phyloP scores from a whole-genome alignment of 2,113 vertebrate species.

The Panthera uncia region DNA sequence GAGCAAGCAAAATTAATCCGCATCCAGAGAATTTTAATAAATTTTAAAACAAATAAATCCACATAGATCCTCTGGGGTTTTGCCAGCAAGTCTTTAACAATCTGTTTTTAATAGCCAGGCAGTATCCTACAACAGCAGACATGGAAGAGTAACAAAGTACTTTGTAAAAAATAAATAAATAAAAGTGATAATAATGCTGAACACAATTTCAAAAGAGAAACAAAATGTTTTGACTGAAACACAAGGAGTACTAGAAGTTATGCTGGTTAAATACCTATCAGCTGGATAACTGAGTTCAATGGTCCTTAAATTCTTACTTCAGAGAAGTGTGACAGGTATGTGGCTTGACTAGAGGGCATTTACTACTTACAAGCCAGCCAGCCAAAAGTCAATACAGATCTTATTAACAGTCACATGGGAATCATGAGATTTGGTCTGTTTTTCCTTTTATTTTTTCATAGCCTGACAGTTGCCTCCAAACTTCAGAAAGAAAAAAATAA shows the following conservation, averaged over 20 bases:
- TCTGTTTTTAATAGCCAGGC: slow-evolving; percentile 79
- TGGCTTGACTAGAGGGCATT: background rate
- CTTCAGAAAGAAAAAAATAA: slow-evolving; percentile 60
- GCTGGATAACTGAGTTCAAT: background rate
- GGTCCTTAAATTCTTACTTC: background rate
- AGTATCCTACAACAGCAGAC: background rate
- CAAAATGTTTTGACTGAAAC: slow-evolving; percentile 62
- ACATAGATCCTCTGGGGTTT: slow-evolving; percentile 65
- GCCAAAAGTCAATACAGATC: background rate
- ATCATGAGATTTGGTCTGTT: background rate
- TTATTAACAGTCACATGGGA: background rate
- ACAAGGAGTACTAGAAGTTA: background rate
- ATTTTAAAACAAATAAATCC: slow-evolving; percentile 80
- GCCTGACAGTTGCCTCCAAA: slow-evolving; percentile 36
- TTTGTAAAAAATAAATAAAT: slow-evolving; percentile 52
- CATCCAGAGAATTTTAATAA: slow-evolving; percentile 79
- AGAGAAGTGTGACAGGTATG: background rate
- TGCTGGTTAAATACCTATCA: background rate
- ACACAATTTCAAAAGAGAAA: slow-evolving; percentile 69
- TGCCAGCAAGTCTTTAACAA: slow-evolving; percentile 61
- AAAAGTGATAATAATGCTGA: slow-evolving; percentile 15
- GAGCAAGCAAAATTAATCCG: slow-evolving; percentile 74
- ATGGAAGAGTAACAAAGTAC: slow-evolving; percentile 56
- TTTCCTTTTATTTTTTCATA: slow-evolving; percentile 31
- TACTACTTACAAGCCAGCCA: background rate